phyloP scores from a whole-genome alignment of 2,888 invertebrate genomes.

The Meteorus colon region DNA sequence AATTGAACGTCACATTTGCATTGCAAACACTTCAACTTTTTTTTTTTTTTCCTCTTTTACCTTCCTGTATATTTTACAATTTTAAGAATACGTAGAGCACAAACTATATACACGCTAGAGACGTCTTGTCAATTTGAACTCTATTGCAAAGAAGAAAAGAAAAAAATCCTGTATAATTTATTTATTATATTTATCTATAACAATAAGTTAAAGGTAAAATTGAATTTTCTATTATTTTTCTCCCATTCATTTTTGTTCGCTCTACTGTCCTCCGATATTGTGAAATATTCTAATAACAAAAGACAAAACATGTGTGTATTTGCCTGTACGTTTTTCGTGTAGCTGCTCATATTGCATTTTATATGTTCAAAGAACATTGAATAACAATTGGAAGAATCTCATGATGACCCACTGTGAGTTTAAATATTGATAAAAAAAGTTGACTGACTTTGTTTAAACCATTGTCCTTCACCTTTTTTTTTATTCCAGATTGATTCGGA shows the following conservation, averaged over 20 bases:
- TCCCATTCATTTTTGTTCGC: conserved; percentile 2
- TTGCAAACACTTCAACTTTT: conserved; percentile 23
- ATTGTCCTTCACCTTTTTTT: no score
- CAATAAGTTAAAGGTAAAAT: not conserved
- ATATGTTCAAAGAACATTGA: no score
- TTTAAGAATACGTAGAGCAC: not conserved
- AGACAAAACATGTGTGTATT: not conserved
- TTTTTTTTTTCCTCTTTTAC: not conserved
- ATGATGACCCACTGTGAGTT: no score
- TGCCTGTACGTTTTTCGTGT: no score
- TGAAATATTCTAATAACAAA: not conserved
- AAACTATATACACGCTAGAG: not conserved
- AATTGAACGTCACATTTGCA: conserved; percentile 40
- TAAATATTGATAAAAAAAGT: no score
- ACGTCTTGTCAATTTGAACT: not conserved
- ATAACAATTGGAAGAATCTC: no score
- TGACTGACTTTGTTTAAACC: no score
- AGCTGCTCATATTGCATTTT: no score
- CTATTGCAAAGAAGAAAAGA: not conserved
- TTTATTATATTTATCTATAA: not conserved
- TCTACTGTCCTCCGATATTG: not conserved
- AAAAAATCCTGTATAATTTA: not conserved
- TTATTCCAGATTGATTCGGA: no score
- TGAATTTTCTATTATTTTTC: not conserved
- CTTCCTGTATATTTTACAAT: not conserved